Evolutionary conservation across 2,113 vertebrate genomes (phyloP).

Genomic region (Grus americana): DNA sequence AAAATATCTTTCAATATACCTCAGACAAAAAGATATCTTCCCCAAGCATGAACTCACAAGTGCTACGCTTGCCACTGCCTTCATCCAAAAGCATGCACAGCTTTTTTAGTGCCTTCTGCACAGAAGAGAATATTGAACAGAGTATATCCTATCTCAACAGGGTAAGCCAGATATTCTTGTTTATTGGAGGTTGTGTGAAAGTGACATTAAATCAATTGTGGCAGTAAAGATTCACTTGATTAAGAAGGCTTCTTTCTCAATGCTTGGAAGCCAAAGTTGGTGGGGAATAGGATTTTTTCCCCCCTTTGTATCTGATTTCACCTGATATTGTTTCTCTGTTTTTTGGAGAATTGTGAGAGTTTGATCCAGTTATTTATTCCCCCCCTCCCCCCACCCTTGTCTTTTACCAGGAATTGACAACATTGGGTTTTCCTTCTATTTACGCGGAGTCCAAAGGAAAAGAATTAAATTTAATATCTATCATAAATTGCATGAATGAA

Average conservation of each 20-base stretch:
- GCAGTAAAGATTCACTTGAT: not conserved
- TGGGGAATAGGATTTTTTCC: not conserved
- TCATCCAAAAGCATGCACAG: slow-evolving; percentile 79
- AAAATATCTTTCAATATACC: slow-evolving; percentile 79
- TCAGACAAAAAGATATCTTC: slow-evolving; percentile 83
- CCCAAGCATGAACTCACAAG: slow-evolving; percentile 76
- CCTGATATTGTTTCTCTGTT: not conserved
- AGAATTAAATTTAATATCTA: slow-evolving; percentile 78
- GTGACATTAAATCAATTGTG: not conserved
- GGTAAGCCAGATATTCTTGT: slow-evolving; percentile 70
- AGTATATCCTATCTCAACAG: slow-evolving; percentile 90
- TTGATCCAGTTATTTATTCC: not conserved
- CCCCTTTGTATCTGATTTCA: not conserved
- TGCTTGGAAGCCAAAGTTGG: not conserved
- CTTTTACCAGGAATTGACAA: slow-evolving; percentile 83
- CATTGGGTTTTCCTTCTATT: slow-evolving; percentile 85
- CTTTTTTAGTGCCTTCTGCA: slow-evolving; percentile 90
- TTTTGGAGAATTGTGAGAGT: not conserved
- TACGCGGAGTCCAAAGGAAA: slow-evolving; percentile 79
- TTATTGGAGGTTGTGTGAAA: not conserved
- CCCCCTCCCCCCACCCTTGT: not conserved
- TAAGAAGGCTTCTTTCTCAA: not conserved
- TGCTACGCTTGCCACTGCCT: slow-evolving; percentile 76
- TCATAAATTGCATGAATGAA: slow-evolving; percentile 90
- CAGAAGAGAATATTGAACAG: slow-evolving; percentile 89